These are phyloP conservation scores for Oreochromis spilurus DNA, from an alignment of 2,113 vertebrate species.

Conservation along the genomic window DNA sequence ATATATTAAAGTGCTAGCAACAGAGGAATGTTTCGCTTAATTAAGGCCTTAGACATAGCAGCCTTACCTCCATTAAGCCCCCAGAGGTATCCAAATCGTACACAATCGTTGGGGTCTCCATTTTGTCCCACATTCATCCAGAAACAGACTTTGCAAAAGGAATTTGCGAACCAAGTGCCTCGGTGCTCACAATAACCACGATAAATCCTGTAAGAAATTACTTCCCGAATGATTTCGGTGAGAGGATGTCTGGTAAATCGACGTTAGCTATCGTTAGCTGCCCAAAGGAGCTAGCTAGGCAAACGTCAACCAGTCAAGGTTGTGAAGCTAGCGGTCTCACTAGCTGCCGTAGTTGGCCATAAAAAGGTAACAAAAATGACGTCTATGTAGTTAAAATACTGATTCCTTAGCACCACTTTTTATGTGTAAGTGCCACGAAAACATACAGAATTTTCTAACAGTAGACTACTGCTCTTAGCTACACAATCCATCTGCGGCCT, in stretches of 20 bases:
- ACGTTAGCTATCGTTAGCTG: conserved; percentile 41
- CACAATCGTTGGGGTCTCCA: conserved; percentile 97
- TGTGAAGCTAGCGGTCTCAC: conserved; percentile 47
- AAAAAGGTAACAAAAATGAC: background rate
- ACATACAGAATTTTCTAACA: background rate
- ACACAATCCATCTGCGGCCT: conserved; percentile 54
- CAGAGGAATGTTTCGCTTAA: background rate
- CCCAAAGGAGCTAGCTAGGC: conserved; percentile 47
- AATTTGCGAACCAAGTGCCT: background rate
- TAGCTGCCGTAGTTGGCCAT: background rate
- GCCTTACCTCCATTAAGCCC: conserved; percentile 94
- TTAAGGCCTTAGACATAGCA: background rate
- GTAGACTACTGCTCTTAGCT: background rate
- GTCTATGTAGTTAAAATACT: background rate
- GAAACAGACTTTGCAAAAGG: conserved; percentile 30
- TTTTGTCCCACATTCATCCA: conserved; percentile 96
- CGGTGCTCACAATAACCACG: background rate
- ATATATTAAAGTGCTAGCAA: background rate
- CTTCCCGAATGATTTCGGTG: background rate
- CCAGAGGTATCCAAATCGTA: conserved; percentile 96
- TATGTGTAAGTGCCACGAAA: background rate
- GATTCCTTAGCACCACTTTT: background rate
- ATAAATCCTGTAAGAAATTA: background rate
- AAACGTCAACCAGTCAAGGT: conserved; percentile 67
- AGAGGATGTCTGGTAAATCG: background rate